Conservation (phyloP, 2,797 vertebrate species). For the Acanthis flammea region DNA sequence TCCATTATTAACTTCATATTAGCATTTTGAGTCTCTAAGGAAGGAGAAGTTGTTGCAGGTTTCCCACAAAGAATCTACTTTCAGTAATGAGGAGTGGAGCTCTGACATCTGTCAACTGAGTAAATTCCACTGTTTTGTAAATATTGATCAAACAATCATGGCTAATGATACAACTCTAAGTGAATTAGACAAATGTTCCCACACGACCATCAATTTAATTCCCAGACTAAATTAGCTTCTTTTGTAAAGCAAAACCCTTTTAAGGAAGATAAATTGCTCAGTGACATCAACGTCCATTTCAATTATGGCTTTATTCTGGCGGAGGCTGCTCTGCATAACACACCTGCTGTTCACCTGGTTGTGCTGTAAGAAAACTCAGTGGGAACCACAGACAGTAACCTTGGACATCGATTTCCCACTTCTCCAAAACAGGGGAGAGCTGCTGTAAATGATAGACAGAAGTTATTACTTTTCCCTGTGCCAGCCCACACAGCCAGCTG, state of each 20-base stretch:
- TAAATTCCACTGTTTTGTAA: constrained; percentile 58
- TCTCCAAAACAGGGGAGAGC: neutral
- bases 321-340: neutral
- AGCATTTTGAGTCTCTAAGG: constrained; percentile 10
- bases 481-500: neutral
- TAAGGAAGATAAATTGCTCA: constrained; percentile 63
- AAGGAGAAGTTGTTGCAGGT: constrained; percentile 5
- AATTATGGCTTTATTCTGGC: constrained; percentile 31
- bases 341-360: neutral
- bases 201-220: constrained; percentile 69
- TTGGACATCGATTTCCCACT: neutral
- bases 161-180: constrained; percentile 68
- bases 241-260: constrained; percentile 57
- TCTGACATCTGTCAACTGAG: constrained; percentile 54
- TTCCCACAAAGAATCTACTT: constrained; percentile 7
- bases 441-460: neutral
- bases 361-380: neutral
- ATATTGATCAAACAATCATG: constrained; percentile 72
- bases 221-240: constrained; percentile 59
- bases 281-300: constrained; percentile 52
- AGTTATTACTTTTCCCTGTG: neutral
- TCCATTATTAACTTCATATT: neutral
- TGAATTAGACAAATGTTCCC: constrained; percentile 71
- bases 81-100: constrained; percentile 21
- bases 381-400: neutral